These are phyloP conservation scores for Ctenoplectra terminalis DNA, from an alignment of 1,140 invertebrate genomes.

Conservation along the genomic window DNA sequence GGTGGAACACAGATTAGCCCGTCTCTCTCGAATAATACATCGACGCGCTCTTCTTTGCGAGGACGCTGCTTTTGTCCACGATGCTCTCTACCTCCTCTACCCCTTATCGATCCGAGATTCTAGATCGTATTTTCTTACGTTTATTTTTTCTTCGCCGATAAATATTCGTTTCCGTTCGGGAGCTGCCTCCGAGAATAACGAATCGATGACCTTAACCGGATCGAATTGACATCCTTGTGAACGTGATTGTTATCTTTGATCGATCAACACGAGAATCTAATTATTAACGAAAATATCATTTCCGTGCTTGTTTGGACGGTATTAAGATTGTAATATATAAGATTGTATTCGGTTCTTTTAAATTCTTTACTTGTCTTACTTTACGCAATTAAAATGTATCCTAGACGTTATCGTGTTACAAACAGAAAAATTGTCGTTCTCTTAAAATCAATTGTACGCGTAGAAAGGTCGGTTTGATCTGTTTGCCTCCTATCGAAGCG, in stretches of 20 bases:
- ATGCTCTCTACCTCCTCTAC: background rate
- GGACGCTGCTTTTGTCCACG: background rate
- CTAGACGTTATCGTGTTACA: too few relatives aligned
- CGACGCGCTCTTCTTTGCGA: background rate
- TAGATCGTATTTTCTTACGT: constrained; percentile 11
- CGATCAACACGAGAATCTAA: background rate
- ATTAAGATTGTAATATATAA: background rate
- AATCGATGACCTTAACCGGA: background rate
- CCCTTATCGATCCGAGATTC: constrained; percentile 1
- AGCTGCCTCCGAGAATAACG: background rate
- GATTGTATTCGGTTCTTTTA: background rate
- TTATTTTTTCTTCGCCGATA: background rate
- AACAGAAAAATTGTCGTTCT: too few relatives aligned
- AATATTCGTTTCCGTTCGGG: background rate
- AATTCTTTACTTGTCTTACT: too few relatives aligned
- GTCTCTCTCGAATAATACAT: constrained; percentile 42
- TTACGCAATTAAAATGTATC: background rate
- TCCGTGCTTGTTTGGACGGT: background rate
- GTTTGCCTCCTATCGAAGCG: too few relatives aligned
- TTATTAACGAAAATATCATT: background rate
- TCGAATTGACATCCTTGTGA: background rate
- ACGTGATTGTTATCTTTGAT: background rate
- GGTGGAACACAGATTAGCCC: constrained; percentile 34
- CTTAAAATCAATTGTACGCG: too few relatives aligned
- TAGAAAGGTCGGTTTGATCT: too few relatives aligned